Evolutionary conservation across 2,113 vertebrate species (phyloP), one percentile per base, ranked within the genome.

Genomic region (Poicephalus gulielmi): DNA sequence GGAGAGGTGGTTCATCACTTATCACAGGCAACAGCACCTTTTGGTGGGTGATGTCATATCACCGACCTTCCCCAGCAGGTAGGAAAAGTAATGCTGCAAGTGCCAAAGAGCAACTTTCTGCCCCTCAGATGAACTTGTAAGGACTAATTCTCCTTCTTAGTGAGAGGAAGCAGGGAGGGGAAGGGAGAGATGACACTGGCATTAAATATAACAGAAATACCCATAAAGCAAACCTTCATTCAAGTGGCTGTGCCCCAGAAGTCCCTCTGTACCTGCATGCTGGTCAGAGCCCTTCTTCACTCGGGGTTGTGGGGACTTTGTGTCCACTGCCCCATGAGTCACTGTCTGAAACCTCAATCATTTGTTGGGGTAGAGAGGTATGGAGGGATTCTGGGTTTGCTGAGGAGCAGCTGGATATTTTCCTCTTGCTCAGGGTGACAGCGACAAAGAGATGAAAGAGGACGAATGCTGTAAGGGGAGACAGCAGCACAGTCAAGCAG

Each of bases 401-500:
- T 71, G 33, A 11, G 71, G 71, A 88, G 67, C 60, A 6, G 37
- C 1, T 67, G 90, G 62, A 22, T 63, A 1, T 78, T 43, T 18
- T 46, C 69, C 77, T 33, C 0, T 31, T 27, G 67, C 66, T 82
- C 64, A 7, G 19, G 55, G 43, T 60, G 9, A 13, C 46, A 7
- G 75, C 1, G 6, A 41, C 47, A 37, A 78, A 88, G 62, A 0
- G 0, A 35, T 43, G 82, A 5, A 33, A 33, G 78, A 66, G 59
- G 15, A 81, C 53, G 63, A 53, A 60, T 0, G 25, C 14, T 10
- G 1, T 25, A 49, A 41, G 43, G 68, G 73, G 68, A 31, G 49
- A 64, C n/a, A 47, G 47, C 0, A 3, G 60, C 59, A 2, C 0
- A 2, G 69, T 67, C 15, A 59, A 88, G 70, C 28, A 0, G 1